Evolutionary conservation across 2,113 vertebrate species (phyloP).

Genomic region (Pan troglodytes): DNA sequence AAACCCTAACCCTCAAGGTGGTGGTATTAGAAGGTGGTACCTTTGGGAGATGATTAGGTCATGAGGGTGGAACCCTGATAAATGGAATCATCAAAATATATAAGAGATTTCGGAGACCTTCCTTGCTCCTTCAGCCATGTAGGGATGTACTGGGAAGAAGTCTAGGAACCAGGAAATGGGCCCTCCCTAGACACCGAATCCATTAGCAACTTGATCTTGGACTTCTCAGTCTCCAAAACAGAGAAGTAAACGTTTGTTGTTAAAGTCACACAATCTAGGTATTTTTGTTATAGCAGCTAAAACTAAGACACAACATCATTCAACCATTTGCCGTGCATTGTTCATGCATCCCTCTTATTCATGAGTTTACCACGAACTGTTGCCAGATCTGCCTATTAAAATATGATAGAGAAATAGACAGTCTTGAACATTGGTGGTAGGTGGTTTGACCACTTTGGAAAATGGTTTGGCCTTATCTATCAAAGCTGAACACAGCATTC

Average conservation of each 20-base stretch:
- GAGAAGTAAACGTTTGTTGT: neutral
- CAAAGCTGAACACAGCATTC: neutral
- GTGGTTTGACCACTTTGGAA: neutral
- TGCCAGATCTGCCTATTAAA: neutral
- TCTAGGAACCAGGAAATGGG: neutral
- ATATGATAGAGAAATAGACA: neutral
- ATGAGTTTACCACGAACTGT: too few relatives aligned
- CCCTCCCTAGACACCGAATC: neutral
- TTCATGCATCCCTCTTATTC: too few relatives aligned
- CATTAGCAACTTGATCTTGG: neutral
- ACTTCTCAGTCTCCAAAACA: neutral
- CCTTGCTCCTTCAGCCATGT: neutral
- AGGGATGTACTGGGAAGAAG: neutral
- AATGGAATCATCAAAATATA: neutral
- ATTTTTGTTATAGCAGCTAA: neutral
- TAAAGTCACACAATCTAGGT: neutral
- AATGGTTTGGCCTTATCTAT: neutral
- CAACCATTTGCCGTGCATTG: neutral
- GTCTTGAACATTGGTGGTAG: neutral
- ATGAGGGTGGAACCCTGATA: neutral
- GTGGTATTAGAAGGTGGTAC: neutral
- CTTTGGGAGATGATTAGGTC: neutral
- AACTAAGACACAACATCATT: neutral
- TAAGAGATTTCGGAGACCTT: neutral
- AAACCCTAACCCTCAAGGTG: neutral